These are phyloP conservation scores for Taenioides sp. DNA, from an alignment of 2,797 vertebrate genomes.

Conservation along the genomic window DNA sequence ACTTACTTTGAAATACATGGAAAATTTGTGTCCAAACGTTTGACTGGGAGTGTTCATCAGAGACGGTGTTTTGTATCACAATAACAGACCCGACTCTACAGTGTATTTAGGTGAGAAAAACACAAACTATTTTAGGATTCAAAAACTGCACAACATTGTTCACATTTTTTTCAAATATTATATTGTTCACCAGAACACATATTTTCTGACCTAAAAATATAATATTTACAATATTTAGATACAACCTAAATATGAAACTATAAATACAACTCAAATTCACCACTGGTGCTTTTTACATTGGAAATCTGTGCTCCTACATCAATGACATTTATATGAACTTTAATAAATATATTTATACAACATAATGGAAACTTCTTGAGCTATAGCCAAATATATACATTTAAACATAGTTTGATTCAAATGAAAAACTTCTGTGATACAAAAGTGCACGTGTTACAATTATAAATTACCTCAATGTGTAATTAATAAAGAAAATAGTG, in stretches of 20 bases:
- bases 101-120: no score
- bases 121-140: no score
- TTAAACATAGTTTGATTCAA: background rate
- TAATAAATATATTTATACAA: constrained; percentile 5
- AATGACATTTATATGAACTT: background rate
- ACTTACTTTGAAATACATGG: no score
- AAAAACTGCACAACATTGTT: background rate
- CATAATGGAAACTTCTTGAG: background rate
- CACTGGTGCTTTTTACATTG: background rate
- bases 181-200: background rate
- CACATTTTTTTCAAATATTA: background rate
- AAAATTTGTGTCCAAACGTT: no score
- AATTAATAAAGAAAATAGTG: background rate
- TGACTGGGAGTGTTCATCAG: no score
- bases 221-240: constrained; percentile 5
- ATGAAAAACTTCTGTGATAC: background rate
- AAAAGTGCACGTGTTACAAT: background rate
- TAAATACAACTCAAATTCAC: background rate
- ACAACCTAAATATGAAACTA: background rate
- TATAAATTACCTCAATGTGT: background rate
- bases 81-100: no score
- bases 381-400: background rate
- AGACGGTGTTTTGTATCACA: no score
- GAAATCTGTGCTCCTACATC: background rate
- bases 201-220: background rate